These are phyloP conservation scores for Pseudomugil gertrudae DNA, from an alignment of 2,797 vertebrate genomes.

Conservation along the genomic window DNA sequence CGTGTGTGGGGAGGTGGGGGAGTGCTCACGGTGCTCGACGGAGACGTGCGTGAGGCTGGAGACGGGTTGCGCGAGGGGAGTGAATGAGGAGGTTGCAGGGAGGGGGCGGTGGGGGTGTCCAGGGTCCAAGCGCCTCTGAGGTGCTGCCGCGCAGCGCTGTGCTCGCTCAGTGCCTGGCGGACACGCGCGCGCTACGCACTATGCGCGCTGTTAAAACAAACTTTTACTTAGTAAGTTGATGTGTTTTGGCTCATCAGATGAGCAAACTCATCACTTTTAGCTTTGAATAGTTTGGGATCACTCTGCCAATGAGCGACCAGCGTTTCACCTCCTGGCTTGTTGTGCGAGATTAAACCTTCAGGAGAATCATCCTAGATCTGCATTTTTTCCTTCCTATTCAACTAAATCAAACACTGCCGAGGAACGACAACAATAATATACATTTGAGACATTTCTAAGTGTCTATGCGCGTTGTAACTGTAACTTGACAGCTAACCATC, in stretches of 20 bases:
- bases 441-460: not conserved
- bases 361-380: not conserved
- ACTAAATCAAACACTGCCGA: not conserved
- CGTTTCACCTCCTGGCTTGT: not conserved
- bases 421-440: not conserved
- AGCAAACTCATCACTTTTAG: not conserved
- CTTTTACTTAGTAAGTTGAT: not conserved
- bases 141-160: slow-evolving; percentile 95
- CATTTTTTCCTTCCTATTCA: accelerated
- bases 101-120: slow-evolving; percentile 47
- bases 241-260: not conserved
- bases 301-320: not conserved
- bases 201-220: not conserved
- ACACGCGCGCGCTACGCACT: slow-evolving; percentile 56
- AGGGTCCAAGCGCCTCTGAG: slow-evolving; percentile 73
- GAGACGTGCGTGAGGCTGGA: slow-evolving; percentile 68
- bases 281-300: not conserved
- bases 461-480: slow-evolving; percentile 20
- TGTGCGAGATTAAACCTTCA: not conserved
- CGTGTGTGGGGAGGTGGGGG: not conserved
- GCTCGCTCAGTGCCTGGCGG: slow-evolving; percentile 85
- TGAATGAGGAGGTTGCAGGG: slow-evolving; percentile 47
- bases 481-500: slow-evolving; percentile 47
- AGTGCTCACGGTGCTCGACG: slow-evolving; percentile 43
- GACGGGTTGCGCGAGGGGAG: slow-evolving; percentile 52